These are phyloP conservation scores for Rhabdornis inornatus DNA, from an alignment of 2,113 vertebrate genomes.

Conservation along the genomic window DNA sequence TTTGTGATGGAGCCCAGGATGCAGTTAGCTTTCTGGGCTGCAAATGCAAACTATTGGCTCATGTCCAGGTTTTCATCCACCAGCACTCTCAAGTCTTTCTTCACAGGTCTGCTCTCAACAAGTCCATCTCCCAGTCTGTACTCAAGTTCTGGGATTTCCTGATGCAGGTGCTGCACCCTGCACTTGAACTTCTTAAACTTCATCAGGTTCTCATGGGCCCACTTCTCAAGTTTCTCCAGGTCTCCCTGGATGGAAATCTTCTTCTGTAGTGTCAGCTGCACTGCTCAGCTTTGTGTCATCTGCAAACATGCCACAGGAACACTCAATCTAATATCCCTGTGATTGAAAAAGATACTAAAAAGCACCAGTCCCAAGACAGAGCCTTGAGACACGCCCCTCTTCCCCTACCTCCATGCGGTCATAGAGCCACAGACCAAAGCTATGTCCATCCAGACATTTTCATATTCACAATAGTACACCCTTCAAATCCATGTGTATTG, in stretches of 20 bases:
- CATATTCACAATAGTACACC: background rate
- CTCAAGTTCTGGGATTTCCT: background rate
- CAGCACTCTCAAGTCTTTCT: background rate
- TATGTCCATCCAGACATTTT: background rate
- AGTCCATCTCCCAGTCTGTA: background rate
- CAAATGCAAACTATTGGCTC: background rate
- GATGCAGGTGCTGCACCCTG: background rate
- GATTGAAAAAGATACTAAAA: background rate
- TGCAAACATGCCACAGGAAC: background rate
- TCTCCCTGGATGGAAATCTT: background rate
- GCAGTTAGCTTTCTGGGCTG: background rate
- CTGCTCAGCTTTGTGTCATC: background rate
- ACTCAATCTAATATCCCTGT: fast-evolving
- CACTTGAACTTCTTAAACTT: background rate
- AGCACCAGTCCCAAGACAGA: background rate
- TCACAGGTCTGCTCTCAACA: background rate
- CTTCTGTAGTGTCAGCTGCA: background rate
- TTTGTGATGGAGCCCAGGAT: background rate
- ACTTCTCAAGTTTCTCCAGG: background rate
- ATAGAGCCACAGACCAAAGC: background rate
- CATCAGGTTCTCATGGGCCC: background rate
- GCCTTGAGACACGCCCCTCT: background rate
- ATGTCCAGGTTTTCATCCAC: background rate
- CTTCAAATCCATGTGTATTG: background rate
- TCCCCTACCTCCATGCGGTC: background rate